Conservation (phyloP, 2,888 invertebrate genomes). For the Polymixis flavicincta region DNA sequence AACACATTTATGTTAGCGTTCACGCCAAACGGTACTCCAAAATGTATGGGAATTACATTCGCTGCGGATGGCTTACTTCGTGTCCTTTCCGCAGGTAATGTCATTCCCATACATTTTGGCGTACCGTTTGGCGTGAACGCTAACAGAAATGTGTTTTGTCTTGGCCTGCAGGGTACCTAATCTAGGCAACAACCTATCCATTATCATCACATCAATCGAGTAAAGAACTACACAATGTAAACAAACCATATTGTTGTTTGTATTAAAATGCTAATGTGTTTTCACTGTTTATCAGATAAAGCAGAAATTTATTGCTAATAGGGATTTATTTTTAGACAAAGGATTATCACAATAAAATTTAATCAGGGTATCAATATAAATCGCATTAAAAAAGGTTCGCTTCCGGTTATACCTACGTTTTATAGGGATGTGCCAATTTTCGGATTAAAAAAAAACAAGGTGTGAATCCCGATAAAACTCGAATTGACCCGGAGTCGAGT, state of each 20-base stretch:
- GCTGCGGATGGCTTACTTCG: too few relatives aligned
- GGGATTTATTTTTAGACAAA: constrained; percentile 35
- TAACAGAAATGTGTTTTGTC: too few relatives aligned
- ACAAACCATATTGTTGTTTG: constrained; percentile 35
- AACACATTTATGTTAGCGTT: too few relatives aligned
- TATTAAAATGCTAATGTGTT: constrained; percentile 43
- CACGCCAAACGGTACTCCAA: too few relatives aligned
- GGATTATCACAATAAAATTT: constrained; percentile 34
- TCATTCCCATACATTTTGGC: too few relatives aligned
- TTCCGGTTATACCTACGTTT: constrained; percentile 4
- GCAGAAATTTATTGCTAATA: constrained; percentile 29
- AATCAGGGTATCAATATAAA: constrained; percentile 26
- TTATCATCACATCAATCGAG: constrained; percentile 17
- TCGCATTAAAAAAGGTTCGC: constrained; percentile 30
- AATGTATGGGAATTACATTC: too few relatives aligned
- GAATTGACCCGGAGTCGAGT: constrained; percentile 11
- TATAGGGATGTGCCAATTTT: not conserved
- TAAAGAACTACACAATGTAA: constrained; percentile 21
- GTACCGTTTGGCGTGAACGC: too few relatives aligned
- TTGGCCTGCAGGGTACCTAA: too few relatives aligned
- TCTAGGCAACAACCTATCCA: not conserved
- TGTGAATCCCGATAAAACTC: constrained; percentile 14
- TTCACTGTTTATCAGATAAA: constrained; percentile 56
- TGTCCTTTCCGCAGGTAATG: too few relatives aligned
- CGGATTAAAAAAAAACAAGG: constrained; percentile 5